A percentile compares a stretch with the other conserved stretches of the same genome.
Conservation (phyloP, 2,888 invertebrate species). For the Psylliodes chrysocephalus region DNA sequence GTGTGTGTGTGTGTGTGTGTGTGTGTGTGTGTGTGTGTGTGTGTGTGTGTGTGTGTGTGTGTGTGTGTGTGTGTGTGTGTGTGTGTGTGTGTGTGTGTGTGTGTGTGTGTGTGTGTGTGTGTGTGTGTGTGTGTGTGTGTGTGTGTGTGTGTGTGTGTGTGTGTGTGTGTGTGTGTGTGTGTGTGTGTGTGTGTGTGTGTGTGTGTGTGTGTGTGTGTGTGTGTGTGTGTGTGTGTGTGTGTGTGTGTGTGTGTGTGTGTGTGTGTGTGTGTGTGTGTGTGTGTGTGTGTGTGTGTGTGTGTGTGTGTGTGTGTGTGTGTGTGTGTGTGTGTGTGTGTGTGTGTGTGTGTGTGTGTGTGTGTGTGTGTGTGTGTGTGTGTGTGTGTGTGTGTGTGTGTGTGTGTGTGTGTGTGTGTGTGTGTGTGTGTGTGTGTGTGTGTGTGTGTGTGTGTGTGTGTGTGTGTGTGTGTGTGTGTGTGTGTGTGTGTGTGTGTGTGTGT, state of each 20-base stretch:
- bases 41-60: constrained; percentile 9
- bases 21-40: constrained; percentile 8
- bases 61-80: constrained; percentile 8
- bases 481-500: too few relatives aligned
- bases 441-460: too few relatives aligned
- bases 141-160: constrained; percentile 10
- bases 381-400: constrained; percentile 7
- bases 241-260: constrained; percentile 9
- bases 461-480: too few relatives aligned
- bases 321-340: constrained; percentile 9
- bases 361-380: constrained; percentile 13
- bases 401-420: too few relatives aligned
- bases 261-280: constrained; percentile 8
- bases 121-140: constrained; percentile 8
- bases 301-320: constrained; percentile 9
- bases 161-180: constrained; percentile 12
- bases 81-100: constrained; percentile 8
- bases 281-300: constrained; percentile 9
- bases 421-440: too few relatives aligned
- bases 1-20: constrained; percentile 9
- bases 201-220: constrained; percentile 8
- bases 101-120: constrained; percentile 8
- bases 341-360: constrained; percentile 13
- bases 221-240: constrained; percentile 9
- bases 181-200: constrained; percentile 7